Evolutionary conservation across 2,113 vertebrate species (phyloP).

Genomic region (Phodopus roborovskii): DNA sequence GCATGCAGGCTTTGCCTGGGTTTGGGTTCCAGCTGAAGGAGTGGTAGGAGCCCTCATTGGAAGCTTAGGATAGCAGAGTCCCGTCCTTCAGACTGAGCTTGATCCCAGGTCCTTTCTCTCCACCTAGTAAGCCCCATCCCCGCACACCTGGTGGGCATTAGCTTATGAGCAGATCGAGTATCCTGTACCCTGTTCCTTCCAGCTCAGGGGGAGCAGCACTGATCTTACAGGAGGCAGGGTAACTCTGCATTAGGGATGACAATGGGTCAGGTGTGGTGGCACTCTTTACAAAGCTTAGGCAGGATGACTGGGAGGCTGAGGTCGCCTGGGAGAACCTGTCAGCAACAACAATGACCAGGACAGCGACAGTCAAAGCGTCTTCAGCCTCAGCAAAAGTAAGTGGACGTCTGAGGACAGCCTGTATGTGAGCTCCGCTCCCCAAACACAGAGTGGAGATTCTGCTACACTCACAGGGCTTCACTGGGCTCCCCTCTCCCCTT

Average conservation of each 20-base stretch:
- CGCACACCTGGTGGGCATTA: rapidly evolving
- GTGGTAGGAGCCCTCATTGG: neutral
- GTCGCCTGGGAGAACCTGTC: neutral
- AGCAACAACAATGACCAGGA: rapidly evolving
- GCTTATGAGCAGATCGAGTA: rapidly evolving
- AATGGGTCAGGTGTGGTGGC: too few relatives aligned
- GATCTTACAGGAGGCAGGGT: neutral
- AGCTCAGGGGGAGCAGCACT: neutral
- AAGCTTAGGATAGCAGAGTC: neutral
- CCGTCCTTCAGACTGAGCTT: neutral
- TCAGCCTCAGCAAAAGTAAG: neutral
- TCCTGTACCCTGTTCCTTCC: neutral
- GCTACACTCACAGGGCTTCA: too few relatives aligned
- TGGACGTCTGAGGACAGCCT: rapidly evolving
- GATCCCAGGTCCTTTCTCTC: rapidly evolving
- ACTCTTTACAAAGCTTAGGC: neutral
- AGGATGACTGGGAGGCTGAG: neutral
- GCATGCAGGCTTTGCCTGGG: rapidly evolving
- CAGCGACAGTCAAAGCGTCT: neutral
- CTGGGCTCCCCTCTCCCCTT: too few relatives aligned
- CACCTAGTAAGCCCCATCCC: rapidly evolving
- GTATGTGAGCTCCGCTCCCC: rapidly evolving
- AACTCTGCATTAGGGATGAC: neutral
- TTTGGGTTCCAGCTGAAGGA: neutral
- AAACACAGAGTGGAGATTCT: neutral